phyloP scores from a whole-genome alignment of 2,797 vertebrate species.

The Pyrocephalus nanus region DNA sequence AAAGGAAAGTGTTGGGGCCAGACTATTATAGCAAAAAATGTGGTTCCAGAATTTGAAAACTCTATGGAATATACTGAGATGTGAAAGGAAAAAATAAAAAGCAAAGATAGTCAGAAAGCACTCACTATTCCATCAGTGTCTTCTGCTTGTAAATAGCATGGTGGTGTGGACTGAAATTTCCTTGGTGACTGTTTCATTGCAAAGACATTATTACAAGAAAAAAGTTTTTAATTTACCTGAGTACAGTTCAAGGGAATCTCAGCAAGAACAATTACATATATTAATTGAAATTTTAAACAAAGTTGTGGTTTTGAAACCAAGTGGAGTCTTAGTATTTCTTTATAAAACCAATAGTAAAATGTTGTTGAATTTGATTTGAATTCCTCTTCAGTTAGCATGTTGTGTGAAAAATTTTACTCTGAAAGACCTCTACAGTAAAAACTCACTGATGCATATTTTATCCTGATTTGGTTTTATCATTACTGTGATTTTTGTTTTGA shows the following conservation, averaged over 20 bases:
- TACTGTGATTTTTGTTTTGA: not conserved
- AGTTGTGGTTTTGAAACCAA: not conserved
- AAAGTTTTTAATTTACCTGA: not conserved
- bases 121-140: not conserved
- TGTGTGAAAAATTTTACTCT: not conserved
- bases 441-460: not conserved
- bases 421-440: not conserved
- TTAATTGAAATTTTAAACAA: not conserved
- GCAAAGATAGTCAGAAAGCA: not conserved
- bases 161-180: not conserved
- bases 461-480: not conserved
- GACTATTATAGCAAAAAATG: not conserved
- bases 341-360: not conserved
- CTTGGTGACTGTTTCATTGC: not conserved
- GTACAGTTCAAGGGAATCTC: not conserved
- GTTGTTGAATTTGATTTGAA: not conserved
- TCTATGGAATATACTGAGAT: not conserved
- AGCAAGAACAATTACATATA: not conserved
- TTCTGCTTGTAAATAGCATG: not conserved
- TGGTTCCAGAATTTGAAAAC: not conserved
- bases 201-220: not conserved
- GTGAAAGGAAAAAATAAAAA: not conserved
- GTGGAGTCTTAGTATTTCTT: not conserved
- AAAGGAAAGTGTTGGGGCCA: not conserved
- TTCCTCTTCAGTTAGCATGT: not conserved